Base-by-base conservation (phyloP, 2,113 vertebrate genomes). In the Acrocephalus arundinaceus region DNA sequence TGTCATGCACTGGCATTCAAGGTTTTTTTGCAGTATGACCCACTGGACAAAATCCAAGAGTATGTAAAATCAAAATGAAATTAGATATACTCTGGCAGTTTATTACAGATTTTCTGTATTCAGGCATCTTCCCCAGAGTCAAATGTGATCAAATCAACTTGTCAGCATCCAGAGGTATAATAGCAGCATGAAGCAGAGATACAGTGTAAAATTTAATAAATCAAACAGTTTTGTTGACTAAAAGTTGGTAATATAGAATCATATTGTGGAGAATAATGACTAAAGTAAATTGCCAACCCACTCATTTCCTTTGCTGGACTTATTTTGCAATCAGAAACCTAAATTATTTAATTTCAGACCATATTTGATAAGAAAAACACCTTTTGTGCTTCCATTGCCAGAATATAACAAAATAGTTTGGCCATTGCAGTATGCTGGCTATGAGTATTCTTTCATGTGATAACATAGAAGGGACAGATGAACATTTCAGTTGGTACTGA, bases 51-150 rank as follows among this genome's bases (percentile, higher is more conserved):
- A 67, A 13, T 39, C 10, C 30, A 31, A 33, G n/a, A 90, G 3
- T 11, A 78, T 12, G 1, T 27, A 39, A 65, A 87, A 85, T 45
- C 4, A 54, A 82, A 4, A 35, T 52, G 1, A 58, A 72, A 66
- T 18, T 33, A 52, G 19, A 75, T 46, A 43, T 48, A 18, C 0
- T 59, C 15, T 25, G 39, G 4, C 5, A 48, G 0, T 2, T 70
- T 74, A 33, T 57, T 31, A 78, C 11, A 87, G 9, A 41, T 22
- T 72, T 90, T 91, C 35, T 84, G 16, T 46, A 10, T 80, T 62
- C 23, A 77, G 22, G 43, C 1, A 2, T 73, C 13, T 73, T 87
- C 4, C 3, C 14, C 0, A 1, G 15, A 37, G 14, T 39, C 5
- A 52, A 49, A 94, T 62, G 22, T 18, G 7, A 4, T 57, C 57